Evolutionary conservation across 2,888 invertebrate species (phyloP).

Genomic region (Amiota minor): DNA sequence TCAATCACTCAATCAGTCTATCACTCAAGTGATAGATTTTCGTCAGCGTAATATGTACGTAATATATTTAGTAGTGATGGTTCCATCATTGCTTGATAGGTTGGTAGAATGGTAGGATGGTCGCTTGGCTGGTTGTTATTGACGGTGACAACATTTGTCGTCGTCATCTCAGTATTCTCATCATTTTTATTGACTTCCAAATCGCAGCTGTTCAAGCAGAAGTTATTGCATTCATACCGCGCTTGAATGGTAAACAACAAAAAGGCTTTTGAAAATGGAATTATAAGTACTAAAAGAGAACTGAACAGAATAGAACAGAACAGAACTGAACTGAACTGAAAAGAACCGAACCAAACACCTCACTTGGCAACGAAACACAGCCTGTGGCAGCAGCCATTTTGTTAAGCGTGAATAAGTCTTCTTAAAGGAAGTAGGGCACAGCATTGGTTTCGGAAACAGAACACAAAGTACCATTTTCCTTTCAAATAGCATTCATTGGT

Average conservation of each 20-base stretch:
- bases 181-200: conserved; percentile 36
- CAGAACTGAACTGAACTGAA: too few relatives aligned
- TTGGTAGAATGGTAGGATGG: neutral
- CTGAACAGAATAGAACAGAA: neutral
- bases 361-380: neutral
- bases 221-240: conserved; percentile 36
- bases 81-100: neutral
- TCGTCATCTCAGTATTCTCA: conserved; percentile 26
- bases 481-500: neutral
- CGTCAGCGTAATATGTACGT: neutral
- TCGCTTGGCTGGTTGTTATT: too few relatives aligned
- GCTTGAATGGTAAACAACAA: conserved; percentile 34
- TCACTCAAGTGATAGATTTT: neutral
- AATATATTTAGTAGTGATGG: neutral
- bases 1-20: neutral
- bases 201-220: conserved; percentile 29
- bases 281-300: neutral
- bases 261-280: conserved; percentile 10
- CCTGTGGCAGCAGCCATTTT: conserved; percentile 26
- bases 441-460: conserved; percentile 13
- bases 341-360: too few relatives aligned
- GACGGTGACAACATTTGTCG: too few relatives aligned
- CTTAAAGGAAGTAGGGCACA: neutral
- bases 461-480: conserved; percentile 22
- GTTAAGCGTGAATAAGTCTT: neutral